A percentile compares a stretch with the other conserved stretches of the same genome.
These are phyloP conservation scores for Drosophila lutescens DNA, from an alignment of 2,888 invertebrate genomes.

Conservation along the genomic window DNA sequence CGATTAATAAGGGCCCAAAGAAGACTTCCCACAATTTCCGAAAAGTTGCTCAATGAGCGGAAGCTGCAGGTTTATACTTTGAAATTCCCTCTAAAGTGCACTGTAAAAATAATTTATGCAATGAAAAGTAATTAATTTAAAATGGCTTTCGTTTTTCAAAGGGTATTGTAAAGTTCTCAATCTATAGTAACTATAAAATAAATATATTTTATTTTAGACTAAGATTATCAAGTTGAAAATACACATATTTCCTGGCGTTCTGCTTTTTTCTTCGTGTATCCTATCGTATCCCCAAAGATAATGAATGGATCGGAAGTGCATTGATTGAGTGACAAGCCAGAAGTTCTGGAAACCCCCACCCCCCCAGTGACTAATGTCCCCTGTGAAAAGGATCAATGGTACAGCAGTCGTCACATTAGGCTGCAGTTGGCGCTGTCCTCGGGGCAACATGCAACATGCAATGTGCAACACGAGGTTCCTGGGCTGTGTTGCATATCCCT, in stretches of 20 bases:
- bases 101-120: not conserved
- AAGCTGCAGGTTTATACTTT: conserved; percentile 1
- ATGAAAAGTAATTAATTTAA: too few species aligned
- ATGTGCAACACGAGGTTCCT: conserved; percentile 46
- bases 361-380: conserved; percentile 18
- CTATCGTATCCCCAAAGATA: not conserved
- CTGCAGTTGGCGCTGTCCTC: conserved; percentile 47
- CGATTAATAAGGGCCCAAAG: not conserved
- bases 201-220: too few species aligned
- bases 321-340: conserved; percentile 60
- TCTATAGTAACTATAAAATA: too few species aligned
- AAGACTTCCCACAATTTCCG: conserved; percentile 4
- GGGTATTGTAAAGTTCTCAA: too few species aligned
- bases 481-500: not conserved
- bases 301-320: conserved; percentile 53
- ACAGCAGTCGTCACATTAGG: conserved; percentile 79
- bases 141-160: too few species aligned
- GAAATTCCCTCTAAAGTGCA: not conserved
- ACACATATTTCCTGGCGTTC: too few species aligned
- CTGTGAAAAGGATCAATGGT: conserved; percentile 50
- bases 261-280: too few species aligned
- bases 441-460: conserved; percentile 42
- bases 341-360: not conserved
- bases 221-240: too few species aligned
- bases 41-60: not conserved